A percentile compares a stretch with the other conserved stretches of the same genome.
Conservation (phyloP, 2,797 vertebrate species). For the Anniella stebbinsi region DNA sequence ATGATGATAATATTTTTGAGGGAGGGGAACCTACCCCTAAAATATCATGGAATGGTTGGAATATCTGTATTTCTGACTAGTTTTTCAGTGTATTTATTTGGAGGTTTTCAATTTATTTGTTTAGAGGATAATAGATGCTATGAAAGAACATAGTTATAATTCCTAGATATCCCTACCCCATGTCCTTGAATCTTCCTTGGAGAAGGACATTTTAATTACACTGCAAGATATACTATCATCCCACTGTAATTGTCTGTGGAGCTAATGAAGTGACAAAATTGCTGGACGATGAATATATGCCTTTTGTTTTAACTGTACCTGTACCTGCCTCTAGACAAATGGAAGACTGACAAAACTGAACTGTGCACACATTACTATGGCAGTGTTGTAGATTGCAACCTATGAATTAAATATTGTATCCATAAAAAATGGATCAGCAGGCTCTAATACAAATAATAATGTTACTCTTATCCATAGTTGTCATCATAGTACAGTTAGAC, state of each 20-base stretch:
- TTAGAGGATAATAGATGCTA: neutral
- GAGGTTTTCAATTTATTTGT: neutral
- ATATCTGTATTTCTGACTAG: neutral
- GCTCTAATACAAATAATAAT: neutral
- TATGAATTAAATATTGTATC: neutral
- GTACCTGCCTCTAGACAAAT: neutral
- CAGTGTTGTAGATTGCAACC: neutral
- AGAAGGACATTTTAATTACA: neutral
- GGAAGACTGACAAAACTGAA: neutral
- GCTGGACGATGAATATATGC: neutral
- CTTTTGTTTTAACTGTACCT: slow-evolving; percentile 14
- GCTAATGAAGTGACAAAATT: slow-evolving; percentile 25
- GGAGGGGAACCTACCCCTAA: neutral
- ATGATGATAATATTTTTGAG: neutral
- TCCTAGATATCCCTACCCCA: neutral
- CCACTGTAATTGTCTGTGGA: neutral
- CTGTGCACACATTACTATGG: neutral
- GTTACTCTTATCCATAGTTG: neutral
- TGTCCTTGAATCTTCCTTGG: neutral
- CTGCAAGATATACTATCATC: neutral
- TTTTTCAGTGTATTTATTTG: neutral
- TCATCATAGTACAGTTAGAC: neutral
- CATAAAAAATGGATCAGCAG: neutral
- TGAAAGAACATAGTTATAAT: neutral
- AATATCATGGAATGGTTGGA: neutral